These are phyloP conservation scores for Sorex araneus DNA, from an alignment of 2,113 vertebrate species.

Conservation along the genomic window DNA sequence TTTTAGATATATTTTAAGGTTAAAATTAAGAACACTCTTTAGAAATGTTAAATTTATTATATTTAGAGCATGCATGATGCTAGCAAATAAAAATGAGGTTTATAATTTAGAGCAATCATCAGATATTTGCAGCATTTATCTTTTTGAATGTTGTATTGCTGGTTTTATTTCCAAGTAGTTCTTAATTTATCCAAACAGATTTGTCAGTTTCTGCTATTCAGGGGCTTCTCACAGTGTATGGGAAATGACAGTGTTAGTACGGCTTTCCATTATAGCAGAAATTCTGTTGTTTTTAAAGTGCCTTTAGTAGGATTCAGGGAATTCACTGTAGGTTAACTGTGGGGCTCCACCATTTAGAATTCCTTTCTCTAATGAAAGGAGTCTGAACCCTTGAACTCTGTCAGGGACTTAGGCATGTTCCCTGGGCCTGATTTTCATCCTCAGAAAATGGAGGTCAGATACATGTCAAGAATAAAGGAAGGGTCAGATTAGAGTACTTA, in stretches of 20 bases:
- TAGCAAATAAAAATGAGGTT: background rate
- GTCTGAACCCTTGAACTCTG: conserved; percentile 81
- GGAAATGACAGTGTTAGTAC: conserved; percentile 43
- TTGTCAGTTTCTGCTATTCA: background rate
- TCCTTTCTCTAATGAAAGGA: conserved; percentile 82
- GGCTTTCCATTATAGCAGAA: conserved; percentile 66
- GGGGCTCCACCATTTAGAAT: conserved; percentile 72
- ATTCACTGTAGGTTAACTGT: conserved; percentile 76
- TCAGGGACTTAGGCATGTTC: conserved; percentile 77
- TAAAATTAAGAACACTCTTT: conserved; percentile 29
- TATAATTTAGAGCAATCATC: conserved; percentile 59
- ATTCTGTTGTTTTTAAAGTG: conserved; percentile 58
- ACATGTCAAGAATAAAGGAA: conserved; percentile 80
- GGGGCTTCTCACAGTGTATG: background rate
- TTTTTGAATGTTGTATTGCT: conserved; percentile 51
- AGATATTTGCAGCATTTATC: conserved; percentile 51
- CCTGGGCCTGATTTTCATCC: conserved; percentile 74
- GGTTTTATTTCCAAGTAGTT: conserved; percentile 62
- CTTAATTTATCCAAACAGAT: conserved; percentile 51
- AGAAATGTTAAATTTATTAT: conserved; percentile 26
- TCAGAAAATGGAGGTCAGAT: conserved; percentile 82
- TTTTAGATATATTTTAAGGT: conserved; percentile 52
- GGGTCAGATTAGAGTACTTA: conserved; percentile 72
- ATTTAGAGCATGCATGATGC: background rate
- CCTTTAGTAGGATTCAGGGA: conserved; percentile 69